Percentiles rank a stretch among this genome's conserved stretches.
Evolutionary conservation across 2,888 invertebrate genomes (phyloP).

Genomic region (Leptopilina syphax): DNA sequence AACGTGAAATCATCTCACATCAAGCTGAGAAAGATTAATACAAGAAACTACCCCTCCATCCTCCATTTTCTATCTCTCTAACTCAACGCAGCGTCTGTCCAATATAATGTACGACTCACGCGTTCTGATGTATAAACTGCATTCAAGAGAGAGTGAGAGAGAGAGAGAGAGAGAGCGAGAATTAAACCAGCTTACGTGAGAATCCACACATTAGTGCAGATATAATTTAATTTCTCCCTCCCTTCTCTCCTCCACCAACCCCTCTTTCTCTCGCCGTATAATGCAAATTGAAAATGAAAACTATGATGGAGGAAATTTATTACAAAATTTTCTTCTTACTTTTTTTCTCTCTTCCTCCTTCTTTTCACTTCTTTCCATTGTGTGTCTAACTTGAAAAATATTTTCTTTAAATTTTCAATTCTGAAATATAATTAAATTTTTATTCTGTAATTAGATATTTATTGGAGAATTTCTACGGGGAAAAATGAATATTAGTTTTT

Average conservation of each 20-base stretch:
- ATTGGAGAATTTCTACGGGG: no score
- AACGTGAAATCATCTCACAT: conserved; percentile 26
- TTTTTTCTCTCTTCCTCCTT: not conserved
- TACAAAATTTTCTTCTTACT: not conserved
- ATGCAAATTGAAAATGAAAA: conserved; percentile 15
- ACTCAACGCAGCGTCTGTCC: conserved; percentile 36
- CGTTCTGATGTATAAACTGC: conserved; percentile 28
- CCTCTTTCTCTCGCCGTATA: not conserved
- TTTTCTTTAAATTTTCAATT: no score
- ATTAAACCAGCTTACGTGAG: conserved; percentile 6
- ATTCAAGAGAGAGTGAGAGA: conserved; percentile 3
- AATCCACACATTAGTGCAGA: conserved; percentile 4
- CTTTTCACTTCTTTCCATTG: no score
- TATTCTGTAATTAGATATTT: no score
- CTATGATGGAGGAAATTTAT: not conserved
- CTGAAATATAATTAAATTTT: no score
- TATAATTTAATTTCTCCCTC: conserved; percentile 1
- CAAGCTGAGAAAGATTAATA: conserved; percentile 43
- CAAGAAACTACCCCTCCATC: conserved; percentile 44
- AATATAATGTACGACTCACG: conserved; percentile 39
- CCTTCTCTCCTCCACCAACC: not conserved
- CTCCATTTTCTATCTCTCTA: conserved; percentile 37
- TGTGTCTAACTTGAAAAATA: no score
- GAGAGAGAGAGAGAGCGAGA: not conserved
- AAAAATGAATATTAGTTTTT: no score